A percentile compares a stretch with the other conserved stretches of the same genome.
phyloP scores from a whole-genome alignment of 2,888 invertebrate species.

The Ophraella communa region DNA sequence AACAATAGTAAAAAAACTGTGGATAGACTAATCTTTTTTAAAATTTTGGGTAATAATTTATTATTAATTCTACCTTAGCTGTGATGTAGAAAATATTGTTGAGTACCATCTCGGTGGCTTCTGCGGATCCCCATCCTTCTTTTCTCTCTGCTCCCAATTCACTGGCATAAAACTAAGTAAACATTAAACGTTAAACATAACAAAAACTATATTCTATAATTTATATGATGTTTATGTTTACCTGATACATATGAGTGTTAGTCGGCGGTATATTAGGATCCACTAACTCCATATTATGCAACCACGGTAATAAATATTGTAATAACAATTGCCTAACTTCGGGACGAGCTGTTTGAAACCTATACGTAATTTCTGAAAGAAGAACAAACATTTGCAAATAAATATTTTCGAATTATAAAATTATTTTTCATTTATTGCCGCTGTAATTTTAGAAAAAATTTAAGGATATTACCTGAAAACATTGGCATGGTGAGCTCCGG shows the following conservation, averaged over 20 bases:
- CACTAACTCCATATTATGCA: conserved; percentile 97
- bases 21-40: too few relatives aligned
- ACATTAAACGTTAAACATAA: too few relatives aligned
- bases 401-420: not conserved
- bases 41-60: not conserved
- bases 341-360: conserved; percentile 94
- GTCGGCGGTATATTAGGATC: conserved; percentile 95
- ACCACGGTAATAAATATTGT: conserved; percentile 94
- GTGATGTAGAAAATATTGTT: conserved; percentile 99
- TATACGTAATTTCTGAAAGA: conserved; percentile 89
- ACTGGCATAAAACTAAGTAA: conserved; percentile 60
- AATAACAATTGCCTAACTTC: conserved; percentile 90
- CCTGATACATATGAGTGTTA: conserved; percentile 80
- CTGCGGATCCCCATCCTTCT: conserved; percentile 97
- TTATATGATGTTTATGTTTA: too few relatives aligned
- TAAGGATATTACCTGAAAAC: conserved; percentile 81
- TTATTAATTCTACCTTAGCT: conserved; percentile 73
- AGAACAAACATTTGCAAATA: conserved; percentile 28
- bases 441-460: not conserved
- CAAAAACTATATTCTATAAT: too few relatives aligned
- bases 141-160: conserved; percentile 68
- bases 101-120: conserved; percentile 99
- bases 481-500: conserved; percentile 99
- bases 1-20: too few relatives aligned
- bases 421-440: not conserved